These are phyloP conservation scores for Mimumesa dahlbomi DNA, from an alignment of 2,888 invertebrate genomes.

Conservation along the genomic window DNA sequence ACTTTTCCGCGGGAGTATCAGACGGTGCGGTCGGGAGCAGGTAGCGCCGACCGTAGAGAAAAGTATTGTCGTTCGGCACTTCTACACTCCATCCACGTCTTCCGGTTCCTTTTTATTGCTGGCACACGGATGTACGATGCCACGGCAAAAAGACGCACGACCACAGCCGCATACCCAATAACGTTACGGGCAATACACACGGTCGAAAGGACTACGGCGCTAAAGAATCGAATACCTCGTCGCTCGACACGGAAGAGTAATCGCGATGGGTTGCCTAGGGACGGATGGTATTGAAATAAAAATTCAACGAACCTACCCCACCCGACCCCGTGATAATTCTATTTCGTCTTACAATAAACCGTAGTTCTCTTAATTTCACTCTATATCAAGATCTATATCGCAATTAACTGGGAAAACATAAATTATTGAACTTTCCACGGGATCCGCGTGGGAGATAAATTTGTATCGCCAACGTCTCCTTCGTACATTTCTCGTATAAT, in stretches of 20 bases:
- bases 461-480: too few species aligned
- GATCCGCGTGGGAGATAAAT: background rate
- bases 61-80: conserved; percentile 63
- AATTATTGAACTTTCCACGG: too few species aligned
- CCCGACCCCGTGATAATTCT: too few species aligned
- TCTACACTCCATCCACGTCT: conserved; percentile 67
- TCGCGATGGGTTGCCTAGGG: too few species aligned
- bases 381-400: conserved; percentile 4
- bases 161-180: conserved; percentile 54
- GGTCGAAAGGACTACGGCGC: conserved; percentile 12
- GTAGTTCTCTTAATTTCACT: background rate
- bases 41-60: conserved; percentile 24
- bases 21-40: conserved; percentile 36
- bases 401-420: too few species aligned
- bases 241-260: conserved; percentile 12
- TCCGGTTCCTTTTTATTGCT: conserved; percentile 62
- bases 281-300: conserved; percentile 50
- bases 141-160: conserved; percentile 55
- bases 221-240: conserved; percentile 44
- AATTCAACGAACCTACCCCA: conserved; percentile 8
- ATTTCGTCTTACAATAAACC: too few species aligned
- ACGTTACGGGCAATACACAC: conserved; percentile 44
- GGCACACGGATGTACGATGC: conserved; percentile 49
- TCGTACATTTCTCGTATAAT: too few species aligned
- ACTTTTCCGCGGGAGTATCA: conserved; percentile 51